A percentile compares a stretch with the other conserved stretches of the same genome.
Evolutionary conservation across 1,140 invertebrate genomes (phyloP).

Genomic region (Cherax quadricarinatus): DNA sequence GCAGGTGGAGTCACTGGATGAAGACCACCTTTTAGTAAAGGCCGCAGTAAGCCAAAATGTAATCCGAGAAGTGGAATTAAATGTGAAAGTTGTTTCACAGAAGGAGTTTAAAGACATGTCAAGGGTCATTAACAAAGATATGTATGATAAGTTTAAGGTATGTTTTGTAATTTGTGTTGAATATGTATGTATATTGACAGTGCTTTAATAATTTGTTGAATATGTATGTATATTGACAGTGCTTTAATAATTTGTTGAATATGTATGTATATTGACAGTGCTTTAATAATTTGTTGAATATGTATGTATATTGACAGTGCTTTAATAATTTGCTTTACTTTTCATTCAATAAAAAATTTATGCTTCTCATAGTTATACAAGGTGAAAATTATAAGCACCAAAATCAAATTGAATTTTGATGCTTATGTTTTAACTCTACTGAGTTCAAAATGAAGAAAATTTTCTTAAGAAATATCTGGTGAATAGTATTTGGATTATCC

Average conservation of each 20-base stretch:
- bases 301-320: neutral
- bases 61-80: constrained; percentile 67
- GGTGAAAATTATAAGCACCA: too few species aligned
- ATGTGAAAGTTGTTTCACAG: constrained; percentile 59
- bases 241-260: neutral
- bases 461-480: too few species aligned
- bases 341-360: too few species aligned
- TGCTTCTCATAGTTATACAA: neutral
- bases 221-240: neutral
- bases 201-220: neutral
- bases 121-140: constrained; percentile 72
- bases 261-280: neutral
- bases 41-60: constrained; percentile 50
- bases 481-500: too few species aligned
- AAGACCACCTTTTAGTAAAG: constrained; percentile 64
- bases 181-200: neutral
- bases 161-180: neutral
- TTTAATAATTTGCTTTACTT: too few species aligned
- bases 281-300: neutral
- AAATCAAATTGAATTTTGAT: too few species aligned
- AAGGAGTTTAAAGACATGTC: constrained; percentile 65
- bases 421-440: too few species aligned
- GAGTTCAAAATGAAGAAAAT: too few species aligned
- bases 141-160: constrained; percentile 72
- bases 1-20: constrained; percentile 69